These are phyloP conservation scores for Plagiodera versicolora DNA, from an alignment of 2,888 invertebrate genomes.

Conservation along the genomic window DNA sequence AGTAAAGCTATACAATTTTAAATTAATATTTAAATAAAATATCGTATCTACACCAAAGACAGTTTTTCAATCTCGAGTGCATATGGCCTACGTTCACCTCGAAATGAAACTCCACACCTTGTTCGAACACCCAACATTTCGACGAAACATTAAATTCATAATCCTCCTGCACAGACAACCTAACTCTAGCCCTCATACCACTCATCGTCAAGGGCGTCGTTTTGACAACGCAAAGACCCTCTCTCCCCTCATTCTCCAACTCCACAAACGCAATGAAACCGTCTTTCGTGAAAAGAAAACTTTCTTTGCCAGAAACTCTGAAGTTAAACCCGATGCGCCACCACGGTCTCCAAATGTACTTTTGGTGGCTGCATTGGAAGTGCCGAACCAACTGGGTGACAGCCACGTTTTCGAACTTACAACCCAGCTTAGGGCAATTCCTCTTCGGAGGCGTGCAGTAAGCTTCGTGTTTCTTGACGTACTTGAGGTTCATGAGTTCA, in stretches of 20 bases:
- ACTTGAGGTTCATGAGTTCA: not conserved
- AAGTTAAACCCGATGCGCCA: not conserved
- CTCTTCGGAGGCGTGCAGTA: not conserved
- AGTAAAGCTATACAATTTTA: too few relatives aligned
- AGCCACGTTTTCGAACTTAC: not conserved
- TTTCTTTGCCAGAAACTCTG: not conserved
- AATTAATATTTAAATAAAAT: too few relatives aligned
- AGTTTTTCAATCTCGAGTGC: too few relatives aligned
- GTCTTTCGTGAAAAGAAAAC: not conserved
- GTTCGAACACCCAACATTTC: too few relatives aligned
- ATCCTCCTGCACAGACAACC: too few relatives aligned
- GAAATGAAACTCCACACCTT: too few relatives aligned
- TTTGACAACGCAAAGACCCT: not conserved
- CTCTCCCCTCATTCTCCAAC: too few relatives aligned
- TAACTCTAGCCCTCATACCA: too few relatives aligned
- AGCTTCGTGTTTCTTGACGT: not conserved
- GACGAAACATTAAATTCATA: too few relatives aligned
- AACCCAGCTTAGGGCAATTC: not conserved
- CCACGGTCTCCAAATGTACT: not conserved
- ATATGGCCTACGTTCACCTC: too few relatives aligned
- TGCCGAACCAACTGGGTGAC: not conserved
- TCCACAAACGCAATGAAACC: too few relatives aligned
- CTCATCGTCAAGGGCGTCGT: not conserved
- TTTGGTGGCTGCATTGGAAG: not conserved
- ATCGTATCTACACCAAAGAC: too few relatives aligned